phyloP scores from a whole-genome alignment of 2,113 vertebrate species.

The Polypterus senegalus region DNA sequence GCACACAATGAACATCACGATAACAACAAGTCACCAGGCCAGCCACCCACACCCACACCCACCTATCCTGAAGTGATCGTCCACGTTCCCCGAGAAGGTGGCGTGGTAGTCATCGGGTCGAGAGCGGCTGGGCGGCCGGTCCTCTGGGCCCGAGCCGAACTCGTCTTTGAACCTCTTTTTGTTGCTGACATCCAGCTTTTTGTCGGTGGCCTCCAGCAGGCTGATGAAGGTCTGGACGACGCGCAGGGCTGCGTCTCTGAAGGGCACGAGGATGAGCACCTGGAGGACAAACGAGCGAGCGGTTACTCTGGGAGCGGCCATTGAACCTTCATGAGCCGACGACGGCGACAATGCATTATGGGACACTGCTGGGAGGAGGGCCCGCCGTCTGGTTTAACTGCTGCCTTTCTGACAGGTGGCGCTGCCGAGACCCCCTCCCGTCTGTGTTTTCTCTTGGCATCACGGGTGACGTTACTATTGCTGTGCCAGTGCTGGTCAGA shows the following conservation, averaged over 20 bases:
- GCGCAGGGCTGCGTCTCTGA: slow-evolving; percentile 67
- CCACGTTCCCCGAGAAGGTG: slow-evolving; percentile 81
- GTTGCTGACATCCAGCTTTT: slow-evolving; percentile 77
- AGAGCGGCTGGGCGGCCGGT: slow-evolving; percentile 61
- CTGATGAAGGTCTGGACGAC: slow-evolving; percentile 71
- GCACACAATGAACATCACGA: neutral
- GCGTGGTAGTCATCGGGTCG: slow-evolving; percentile 87
- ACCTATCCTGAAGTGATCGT: slow-evolving; percentile 96
- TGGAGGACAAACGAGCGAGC: slow-evolving; percentile 23
- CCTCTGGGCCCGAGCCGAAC: slow-evolving; percentile 63
- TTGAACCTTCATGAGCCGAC: neutral
- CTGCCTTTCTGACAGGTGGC: too few species aligned
- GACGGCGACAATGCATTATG: too few species aligned
- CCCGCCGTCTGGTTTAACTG: too few species aligned
- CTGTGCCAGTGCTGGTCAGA: too few species aligned
- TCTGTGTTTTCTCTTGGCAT: too few species aligned
- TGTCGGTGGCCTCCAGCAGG: slow-evolving; percentile 67
- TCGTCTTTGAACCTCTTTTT: slow-evolving; percentile 90
- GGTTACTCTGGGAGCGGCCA: neutral
- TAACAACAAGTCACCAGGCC: neutral
- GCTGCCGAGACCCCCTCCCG: too few species aligned
- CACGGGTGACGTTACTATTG: too few species aligned
- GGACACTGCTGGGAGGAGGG: too few species aligned
- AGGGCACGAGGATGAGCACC: slow-evolving; percentile 84
- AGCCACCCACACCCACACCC: neutral